Percentiles rank a stretch among this genome's conserved stretches.
Conservation (phyloP, 2,113 vertebrate species). For the Notechis scutatus region DNA sequence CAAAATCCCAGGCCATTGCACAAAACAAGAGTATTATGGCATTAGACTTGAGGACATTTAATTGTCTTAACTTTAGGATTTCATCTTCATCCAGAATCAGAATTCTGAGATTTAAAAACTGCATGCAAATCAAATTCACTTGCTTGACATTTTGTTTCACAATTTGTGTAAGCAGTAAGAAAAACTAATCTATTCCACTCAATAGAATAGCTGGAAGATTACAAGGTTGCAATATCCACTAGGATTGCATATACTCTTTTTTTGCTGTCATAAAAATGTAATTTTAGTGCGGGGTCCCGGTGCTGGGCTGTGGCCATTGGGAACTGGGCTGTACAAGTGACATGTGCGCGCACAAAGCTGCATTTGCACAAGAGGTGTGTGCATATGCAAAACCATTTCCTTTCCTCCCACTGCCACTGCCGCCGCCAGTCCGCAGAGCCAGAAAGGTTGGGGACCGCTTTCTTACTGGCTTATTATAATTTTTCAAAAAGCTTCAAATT, state of each 20-base stretch:
- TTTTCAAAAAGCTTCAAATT: background rate
- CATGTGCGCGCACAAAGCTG: no score
- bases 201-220: background rate
- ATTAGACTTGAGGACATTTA: background rate
- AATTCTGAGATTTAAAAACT: background rate
- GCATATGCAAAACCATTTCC: no score
- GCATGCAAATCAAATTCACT: background rate
- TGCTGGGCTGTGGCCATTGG: no score
- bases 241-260: background rate
- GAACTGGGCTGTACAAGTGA: no score
- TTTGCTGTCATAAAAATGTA: background rate
- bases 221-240: background rate
- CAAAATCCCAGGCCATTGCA: background rate
- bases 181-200: background rate
- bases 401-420: accelerated
- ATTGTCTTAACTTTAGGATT: background rate
- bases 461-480: background rate
- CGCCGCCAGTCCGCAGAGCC: no score
- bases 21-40: background rate
- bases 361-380: no score
- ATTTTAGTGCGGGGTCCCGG: background rate
- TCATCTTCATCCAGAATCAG: background rate
- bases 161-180: background rate
- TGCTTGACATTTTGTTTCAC: background rate
- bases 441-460: no score